These are phyloP conservation scores for Lordiphosa stackelbergi DNA, from an alignment of 1,140 invertebrate genomes.

Conservation along the genomic window DNA sequence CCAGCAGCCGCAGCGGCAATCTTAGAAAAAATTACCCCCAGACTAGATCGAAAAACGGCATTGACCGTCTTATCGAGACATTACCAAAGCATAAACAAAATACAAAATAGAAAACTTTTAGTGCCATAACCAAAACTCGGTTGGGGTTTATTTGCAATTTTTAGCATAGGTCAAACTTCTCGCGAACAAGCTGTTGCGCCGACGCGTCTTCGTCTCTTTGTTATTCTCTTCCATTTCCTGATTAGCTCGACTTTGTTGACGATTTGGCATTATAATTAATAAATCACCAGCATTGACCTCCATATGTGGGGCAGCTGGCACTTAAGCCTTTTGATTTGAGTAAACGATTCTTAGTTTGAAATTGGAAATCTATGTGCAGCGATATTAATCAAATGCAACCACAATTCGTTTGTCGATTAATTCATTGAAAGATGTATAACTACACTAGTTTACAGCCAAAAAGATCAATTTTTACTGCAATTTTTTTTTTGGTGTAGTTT, in stretches of 20 bases:
- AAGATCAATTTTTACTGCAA: too few species aligned
- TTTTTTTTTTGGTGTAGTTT: too few species aligned
- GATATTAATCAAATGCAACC: too few species aligned
- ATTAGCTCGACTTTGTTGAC: conserved; percentile 48
- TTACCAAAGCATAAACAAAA: conserved; percentile 34
- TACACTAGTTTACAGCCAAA: too few species aligned
- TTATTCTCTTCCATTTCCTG: conserved; percentile 61
- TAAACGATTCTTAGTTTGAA: conserved; percentile 9
- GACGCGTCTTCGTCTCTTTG: conserved; percentile 51
- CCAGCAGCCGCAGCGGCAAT: conserved; percentile 7
- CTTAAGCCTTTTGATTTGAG: conserved; percentile 11
- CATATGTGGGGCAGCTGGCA: conserved; percentile 30
- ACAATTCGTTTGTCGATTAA: too few species aligned
- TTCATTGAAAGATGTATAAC: too few species aligned
- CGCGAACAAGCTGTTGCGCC: conserved; percentile 27
- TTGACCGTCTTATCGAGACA: conserved; percentile 64
- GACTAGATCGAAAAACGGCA: conserved; percentile 76
- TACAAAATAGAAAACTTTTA: conserved; percentile 56
- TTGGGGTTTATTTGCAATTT: conserved; percentile 60
- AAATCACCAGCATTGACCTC: conserved; percentile 61
- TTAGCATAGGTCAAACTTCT: conserved; percentile 51
- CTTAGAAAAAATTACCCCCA: conserved; percentile 53
- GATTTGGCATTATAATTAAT: conserved; percentile 53
- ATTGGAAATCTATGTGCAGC: too few species aligned
- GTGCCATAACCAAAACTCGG: conserved; percentile 41